Evolutionary conservation across 2,797 vertebrate species (phyloP), one percentile per base, ranked within the genome.

Genomic region (Anisognathus igniventris): DNA sequence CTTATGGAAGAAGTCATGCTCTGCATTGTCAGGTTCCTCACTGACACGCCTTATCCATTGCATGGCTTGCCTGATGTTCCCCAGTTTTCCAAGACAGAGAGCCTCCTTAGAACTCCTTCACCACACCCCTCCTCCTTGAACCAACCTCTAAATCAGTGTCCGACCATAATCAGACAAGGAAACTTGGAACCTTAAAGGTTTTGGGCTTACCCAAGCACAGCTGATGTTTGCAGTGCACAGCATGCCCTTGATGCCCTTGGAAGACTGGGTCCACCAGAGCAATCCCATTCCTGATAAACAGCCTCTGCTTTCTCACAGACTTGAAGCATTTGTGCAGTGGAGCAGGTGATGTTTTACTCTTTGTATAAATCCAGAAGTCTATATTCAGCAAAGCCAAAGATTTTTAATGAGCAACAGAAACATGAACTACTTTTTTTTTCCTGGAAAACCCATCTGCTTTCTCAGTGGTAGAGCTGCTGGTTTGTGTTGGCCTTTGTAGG

Each of bases 231-330:
- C 81, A 82, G n/a, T 71, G 61, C 30, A 33, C 33, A 60, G 40
- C 22, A 19, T 85, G 71, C 42, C 81, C 78, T 79, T 66, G 74
- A 78, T 87, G 77, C 23, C 89, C 78, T 91, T 76, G 40, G 67
- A 78, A 87, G 53, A 48, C 45, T 58, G 30, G 31, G 35, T 25
- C 58, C 25, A 75, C 20, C 45, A 30, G 39, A 30, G 64, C 22
- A 92, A 37, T 54, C 61, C 54, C n/a, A 33, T 80, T 92, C 50
- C 54, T 83, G 35, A 33, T 77, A 72, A 50, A 3, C 0, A 2
- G 1, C 65, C 86, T 71, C 82, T 85, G 64, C 42, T 65, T 88
- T 44, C 37, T 45, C 35, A n/a, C 35, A 60, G 23, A 57, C 37
- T 47, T 50, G 31, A 39, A 82, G 39, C 10, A n/a, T 90, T 78